phyloP scores from a whole-genome alignment of 2,113 vertebrate genomes.

The Promerops cafer region DNA sequence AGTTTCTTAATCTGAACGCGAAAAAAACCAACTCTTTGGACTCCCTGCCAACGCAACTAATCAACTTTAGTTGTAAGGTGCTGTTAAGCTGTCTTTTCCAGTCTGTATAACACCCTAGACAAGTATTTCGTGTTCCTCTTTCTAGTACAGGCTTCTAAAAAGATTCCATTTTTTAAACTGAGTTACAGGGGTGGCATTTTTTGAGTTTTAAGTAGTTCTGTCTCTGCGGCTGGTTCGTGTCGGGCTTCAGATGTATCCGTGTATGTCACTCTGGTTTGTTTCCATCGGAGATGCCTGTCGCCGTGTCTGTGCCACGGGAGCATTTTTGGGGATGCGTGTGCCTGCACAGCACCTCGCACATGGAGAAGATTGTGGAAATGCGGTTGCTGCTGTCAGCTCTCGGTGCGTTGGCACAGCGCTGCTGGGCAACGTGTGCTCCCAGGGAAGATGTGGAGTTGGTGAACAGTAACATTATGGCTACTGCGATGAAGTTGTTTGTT shows the following conservation, averaged over 20 bases:
- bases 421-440: neutral
- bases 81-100: slow-evolving; percentile 1
- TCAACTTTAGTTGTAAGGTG: neutral
- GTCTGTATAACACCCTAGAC: neutral
- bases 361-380: neutral
- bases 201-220: neutral
- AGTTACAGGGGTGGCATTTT: neutral
- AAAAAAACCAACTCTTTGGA: neutral
- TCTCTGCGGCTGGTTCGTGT: neutral
- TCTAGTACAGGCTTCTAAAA: neutral
- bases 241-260: neutral
- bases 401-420: neutral
- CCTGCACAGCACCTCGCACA: neutral
- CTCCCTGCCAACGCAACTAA: neutral
- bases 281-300: neutral
- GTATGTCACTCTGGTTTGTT: neutral
- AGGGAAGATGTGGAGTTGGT: neutral
- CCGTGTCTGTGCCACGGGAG: neutral
- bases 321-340: neutral
- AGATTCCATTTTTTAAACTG: neutral
- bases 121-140: neutral
- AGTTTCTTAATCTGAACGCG: neutral
- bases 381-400: neutral
- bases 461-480: rapidly evolving
- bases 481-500: neutral